These are phyloP conservation scores for Petromus typicus DNA, from an alignment of 2,113 vertebrate species.

Conservation along the genomic window DNA sequence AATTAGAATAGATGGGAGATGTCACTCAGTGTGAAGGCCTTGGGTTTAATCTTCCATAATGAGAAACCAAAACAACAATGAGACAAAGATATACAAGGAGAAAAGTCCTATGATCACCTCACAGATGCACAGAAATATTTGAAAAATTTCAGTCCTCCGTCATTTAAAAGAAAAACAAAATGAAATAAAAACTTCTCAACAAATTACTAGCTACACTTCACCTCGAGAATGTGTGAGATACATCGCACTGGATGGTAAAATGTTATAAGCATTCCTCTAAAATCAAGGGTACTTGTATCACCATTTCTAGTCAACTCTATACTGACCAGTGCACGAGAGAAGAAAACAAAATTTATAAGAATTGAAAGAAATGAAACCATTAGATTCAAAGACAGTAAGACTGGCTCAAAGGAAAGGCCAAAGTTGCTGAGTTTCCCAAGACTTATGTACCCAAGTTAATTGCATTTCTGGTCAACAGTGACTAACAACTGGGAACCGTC, in stretches of 20 bases:
- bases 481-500: not conserved
- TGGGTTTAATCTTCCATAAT: not conserved
- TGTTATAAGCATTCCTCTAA: not conserved
- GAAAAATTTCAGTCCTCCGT: not conserved
- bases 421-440: not conserved
- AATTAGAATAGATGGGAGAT: not conserved
- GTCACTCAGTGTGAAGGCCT: not conserved
- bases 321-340: not conserved
- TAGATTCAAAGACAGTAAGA: not conserved
- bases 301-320: not conserved
- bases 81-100: not conserved
- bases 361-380: not conserved
- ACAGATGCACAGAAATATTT: not conserved
- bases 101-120: not conserved
- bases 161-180: conserved; percentile 35
- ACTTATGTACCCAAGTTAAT: not conserved
- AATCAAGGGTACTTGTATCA: not conserved
- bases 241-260: not conserved
- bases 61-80: not conserved
- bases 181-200: not conserved
- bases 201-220: not conserved
- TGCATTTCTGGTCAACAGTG: not conserved
- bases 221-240: not conserved
- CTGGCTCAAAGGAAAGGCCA: not conserved
- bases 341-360: not conserved